These are phyloP conservation scores for Tetragnatha montana DNA, from an alignment of 2,888 invertebrate genomes.

Conservation along the genomic window DNA sequence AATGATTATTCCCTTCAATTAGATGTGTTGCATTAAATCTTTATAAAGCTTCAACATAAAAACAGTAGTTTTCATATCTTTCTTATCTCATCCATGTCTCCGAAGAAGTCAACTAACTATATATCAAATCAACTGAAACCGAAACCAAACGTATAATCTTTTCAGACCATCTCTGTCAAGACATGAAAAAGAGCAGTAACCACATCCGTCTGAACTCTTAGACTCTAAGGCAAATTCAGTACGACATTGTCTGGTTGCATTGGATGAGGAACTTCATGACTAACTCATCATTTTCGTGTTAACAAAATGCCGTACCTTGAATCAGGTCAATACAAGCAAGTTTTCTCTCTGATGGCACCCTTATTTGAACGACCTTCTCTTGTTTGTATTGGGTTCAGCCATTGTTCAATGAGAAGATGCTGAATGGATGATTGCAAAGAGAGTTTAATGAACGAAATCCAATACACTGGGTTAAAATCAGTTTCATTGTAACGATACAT, in stretches of 20 bases:
- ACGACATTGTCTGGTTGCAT: neutral
- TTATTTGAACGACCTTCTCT: constrained; percentile 36
- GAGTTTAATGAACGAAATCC: constrained; percentile 16
- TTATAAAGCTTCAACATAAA: too few relatives aligned
- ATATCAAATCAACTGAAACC: too few relatives aligned
- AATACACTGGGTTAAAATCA: constrained; percentile 9
- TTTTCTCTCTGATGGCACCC: constrained; percentile 23
- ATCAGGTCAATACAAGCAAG: neutral
- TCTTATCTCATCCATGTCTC: too few relatives aligned
- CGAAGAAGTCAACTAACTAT: too few relatives aligned
- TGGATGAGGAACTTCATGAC: neutral
- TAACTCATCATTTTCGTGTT: neutral
- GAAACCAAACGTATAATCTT: too few relatives aligned
- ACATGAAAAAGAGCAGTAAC: too few relatives aligned
- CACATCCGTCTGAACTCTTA: too few relatives aligned
- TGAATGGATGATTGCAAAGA: constrained; percentile 9
- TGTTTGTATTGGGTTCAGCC: constrained; percentile 29
- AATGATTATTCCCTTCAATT: too few relatives aligned
- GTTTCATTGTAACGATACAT: neutral
- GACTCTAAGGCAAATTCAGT: too few relatives aligned
- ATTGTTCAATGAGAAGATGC: constrained; percentile 44
- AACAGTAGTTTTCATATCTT: too few relatives aligned
- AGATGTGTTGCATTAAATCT: too few relatives aligned
- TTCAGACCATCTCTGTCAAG: too few relatives aligned
- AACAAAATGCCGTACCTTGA: neutral